Percentiles rank a stretch among this genome's conserved stretches.
phyloP scores from a whole-genome alignment of 2,888 invertebrate species.

The Diogma glabrata region DNA sequence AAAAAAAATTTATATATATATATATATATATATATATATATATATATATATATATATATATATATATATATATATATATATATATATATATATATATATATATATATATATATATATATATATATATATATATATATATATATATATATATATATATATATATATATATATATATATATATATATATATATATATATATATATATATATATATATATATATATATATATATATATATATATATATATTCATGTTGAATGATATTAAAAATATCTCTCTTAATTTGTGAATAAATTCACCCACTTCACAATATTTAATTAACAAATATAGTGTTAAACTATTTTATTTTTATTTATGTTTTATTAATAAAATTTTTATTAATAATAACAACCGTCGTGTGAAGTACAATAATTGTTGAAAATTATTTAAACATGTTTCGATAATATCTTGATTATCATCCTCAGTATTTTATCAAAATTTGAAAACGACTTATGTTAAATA shows the following conservation, averaged over 20 bases:
- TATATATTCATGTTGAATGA: neutral
- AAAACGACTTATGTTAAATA: no score
- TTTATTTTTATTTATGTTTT: no score
- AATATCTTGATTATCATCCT: no score
- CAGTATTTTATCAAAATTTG: no score
- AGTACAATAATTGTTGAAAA: no score
- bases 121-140: conserved; percentile 3
- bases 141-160: conserved; percentile 3
- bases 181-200: neutral
- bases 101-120: neutral
- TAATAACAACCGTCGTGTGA: no score
- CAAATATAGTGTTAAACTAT: no score
- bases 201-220: conserved; percentile 3
- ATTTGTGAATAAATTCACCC: no score
- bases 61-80: conserved; percentile 3
- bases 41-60: conserved; percentile 1
- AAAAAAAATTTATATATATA: neutral
- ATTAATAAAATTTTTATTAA: no score
- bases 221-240: conserved; percentile 1
- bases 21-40: neutral
- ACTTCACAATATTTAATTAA: no score
- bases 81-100: conserved; percentile 1
- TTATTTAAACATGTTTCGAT: no score
- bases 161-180: conserved; percentile 1
- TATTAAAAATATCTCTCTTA: no score